These are phyloP conservation scores for Canis aureus DNA, from an alignment of 2,113 vertebrate species.

Conservation along the genomic window DNA sequence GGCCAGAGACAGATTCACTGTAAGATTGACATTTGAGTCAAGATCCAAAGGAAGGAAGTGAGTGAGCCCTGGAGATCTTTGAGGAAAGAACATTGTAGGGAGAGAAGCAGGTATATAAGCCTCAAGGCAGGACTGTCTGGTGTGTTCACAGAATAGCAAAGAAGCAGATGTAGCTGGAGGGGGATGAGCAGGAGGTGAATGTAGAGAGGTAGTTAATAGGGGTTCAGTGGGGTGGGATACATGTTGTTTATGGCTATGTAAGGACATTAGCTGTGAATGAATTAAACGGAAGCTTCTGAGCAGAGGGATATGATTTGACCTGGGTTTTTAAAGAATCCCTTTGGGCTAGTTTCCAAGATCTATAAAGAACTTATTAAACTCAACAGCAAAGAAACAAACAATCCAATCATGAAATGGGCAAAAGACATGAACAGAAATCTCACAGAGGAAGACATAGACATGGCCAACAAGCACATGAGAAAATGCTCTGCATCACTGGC, in stretches of 20 bases:
- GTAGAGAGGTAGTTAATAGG: not conserved
- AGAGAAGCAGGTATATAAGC: not conserved
- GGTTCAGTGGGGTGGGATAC: fast-evolving
- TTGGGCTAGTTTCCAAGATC: not conserved
- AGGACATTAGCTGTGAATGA: not conserved
- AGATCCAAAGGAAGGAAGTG: not conserved
- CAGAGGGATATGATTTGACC: not conserved
- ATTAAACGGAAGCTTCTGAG: not conserved
- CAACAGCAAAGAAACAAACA: too few species aligned
- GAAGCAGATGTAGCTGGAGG: not conserved
- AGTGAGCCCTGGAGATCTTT: not conserved
- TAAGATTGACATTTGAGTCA: not conserved
- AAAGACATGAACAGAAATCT: too few species aligned
- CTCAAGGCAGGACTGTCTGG: not conserved
- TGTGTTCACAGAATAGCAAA: not conserved
- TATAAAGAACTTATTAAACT: too few species aligned
- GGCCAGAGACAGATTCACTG: not conserved
- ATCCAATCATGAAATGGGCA: too few species aligned
- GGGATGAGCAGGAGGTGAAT: not conserved
- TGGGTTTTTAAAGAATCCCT: not conserved
- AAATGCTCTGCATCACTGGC: too few species aligned
- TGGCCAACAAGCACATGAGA: too few species aligned
- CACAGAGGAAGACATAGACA: too few species aligned
- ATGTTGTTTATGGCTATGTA: not conserved
- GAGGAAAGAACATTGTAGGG: not conserved